Evolutionary conservation across 2,888 invertebrate genomes (phyloP), one percentile per base, ranked within the genome.

Genomic region (Archaeoteleia sp.): DNA sequence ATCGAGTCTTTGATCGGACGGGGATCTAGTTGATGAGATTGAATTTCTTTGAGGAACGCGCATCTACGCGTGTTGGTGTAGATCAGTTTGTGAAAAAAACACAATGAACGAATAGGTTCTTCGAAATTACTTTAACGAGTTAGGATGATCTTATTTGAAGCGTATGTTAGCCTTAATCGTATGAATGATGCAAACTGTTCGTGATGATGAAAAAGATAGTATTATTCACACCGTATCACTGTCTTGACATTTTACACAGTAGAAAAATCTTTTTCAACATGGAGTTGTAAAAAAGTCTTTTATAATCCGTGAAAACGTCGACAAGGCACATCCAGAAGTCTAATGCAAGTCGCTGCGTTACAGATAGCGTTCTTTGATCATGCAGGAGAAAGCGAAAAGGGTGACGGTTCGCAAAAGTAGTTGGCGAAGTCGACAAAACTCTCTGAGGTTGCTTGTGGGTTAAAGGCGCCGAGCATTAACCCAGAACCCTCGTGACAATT

Each of bases 401-500:
- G 42, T 20, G 60, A 51, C 53, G 40, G 37, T 48, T 34, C 35
- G 35, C 7, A 49, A 48, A 48, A 48, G 48, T 49, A 42, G 55
- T 35, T 43, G 68, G 42, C 30, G 35, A 25, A 55, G 45, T 62
- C 42, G 65, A 48, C 53, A 65, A 49, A 57, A 57, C 55, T 57
- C 46, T 37, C 46, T 34, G 39, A 61, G 32, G 60, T 67, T 30
- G 54, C 37, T 43, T 40, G 49, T 27, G 45, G 67, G 61, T 67
- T 60, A 60, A 60, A 66, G 60, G 58, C 46, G 58, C 37, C 39
- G 29, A 20, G 25, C 51, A 25, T 27, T 48, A 40, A 45, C 35
- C 20, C 48, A 53, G 62, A 74, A 72, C 74, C 72, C 75, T 78
- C 72, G 77, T 77, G 81, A 81, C 81, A 82, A 82, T 82, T 78